Conservation (phyloP, 2,888 invertebrate genomes). For the Parasteatoda lunata region DNA sequence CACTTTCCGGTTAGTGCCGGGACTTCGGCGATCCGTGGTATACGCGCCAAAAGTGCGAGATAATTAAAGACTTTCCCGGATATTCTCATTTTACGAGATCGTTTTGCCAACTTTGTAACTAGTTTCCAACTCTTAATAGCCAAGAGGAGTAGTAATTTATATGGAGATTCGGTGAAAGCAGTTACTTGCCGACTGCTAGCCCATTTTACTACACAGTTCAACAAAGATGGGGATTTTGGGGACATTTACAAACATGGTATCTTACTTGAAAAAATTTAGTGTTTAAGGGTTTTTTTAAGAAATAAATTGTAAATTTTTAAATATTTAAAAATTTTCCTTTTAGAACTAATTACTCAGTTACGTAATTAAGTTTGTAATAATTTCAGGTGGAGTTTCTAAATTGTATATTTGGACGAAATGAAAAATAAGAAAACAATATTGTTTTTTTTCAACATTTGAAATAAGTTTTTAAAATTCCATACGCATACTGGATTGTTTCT, state of each 20-base stretch:
- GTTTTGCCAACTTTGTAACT: conserved; percentile 40
- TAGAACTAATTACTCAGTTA: background rate
- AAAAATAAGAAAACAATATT: no score
- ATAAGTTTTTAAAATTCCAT: no score
- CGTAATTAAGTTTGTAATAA: background rate
- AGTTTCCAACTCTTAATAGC: conserved; percentile 23
- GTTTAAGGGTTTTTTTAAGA: no score
- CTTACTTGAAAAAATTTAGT: no score
- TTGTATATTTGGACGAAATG: no score
- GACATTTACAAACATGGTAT: no score
- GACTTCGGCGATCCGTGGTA: background rate
- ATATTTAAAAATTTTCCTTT: background rate
- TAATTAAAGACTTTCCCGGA: conserved; percentile 18
- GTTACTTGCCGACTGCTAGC: background rate
- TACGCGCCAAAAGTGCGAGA: background rate
- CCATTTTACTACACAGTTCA: no score
- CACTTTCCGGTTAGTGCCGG: background rate
- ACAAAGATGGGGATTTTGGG: no score
- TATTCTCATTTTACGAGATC: conserved; percentile 25
- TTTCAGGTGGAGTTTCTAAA: no score
- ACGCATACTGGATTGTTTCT: no score
- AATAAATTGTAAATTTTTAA: background rate
- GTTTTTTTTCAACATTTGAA: no score
- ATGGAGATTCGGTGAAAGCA: conserved; percentile 24
- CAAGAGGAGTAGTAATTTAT: conserved; percentile 13